Percentiles rank a stretch among this genome's conserved stretches.
Conservation (phyloP, 2,888 invertebrate species). For the Podotricha telesiphe region DNA sequence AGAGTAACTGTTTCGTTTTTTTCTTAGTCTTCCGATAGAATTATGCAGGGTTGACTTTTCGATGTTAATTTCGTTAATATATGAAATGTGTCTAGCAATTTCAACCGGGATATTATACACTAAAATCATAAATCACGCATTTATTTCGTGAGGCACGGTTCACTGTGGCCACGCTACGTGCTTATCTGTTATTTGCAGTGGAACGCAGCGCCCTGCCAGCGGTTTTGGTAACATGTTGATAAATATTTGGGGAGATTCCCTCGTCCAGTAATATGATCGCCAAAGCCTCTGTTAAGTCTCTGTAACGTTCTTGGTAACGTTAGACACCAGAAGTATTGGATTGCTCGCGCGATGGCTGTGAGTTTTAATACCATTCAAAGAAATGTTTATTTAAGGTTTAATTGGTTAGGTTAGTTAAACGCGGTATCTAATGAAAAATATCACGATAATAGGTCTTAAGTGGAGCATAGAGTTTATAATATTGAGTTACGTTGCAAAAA, state of each 20-base stretch:
- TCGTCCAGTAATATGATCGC: conserved; percentile 34
- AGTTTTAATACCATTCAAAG: background rate
- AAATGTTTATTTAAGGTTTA: too few relatives aligned
- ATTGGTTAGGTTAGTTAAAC: too few relatives aligned
- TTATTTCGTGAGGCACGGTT: conserved; percentile 74
- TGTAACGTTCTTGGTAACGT: conserved; percentile 14
- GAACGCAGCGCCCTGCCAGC: conserved; percentile 58
- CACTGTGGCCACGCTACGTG: conserved; percentile 70
- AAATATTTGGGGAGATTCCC: conserved; percentile 66
- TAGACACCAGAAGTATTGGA: background rate
- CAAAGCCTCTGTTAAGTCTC: conserved; percentile 27
- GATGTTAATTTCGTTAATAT: too few relatives aligned
- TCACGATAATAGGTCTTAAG: too few relatives aligned
- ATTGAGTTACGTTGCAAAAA: too few relatives aligned
- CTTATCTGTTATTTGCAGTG: conserved; percentile 80
- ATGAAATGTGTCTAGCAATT: conserved; percentile 15
- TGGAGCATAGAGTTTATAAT: too few relatives aligned
- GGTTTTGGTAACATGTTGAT: conserved; percentile 71
- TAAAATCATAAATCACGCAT: conserved; percentile 79
- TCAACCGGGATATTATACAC: conserved; percentile 53
- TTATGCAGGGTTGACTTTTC: too few relatives aligned
- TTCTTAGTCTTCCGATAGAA: too few relatives aligned
- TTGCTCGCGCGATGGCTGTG: background rate
- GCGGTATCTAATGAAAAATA: too few relatives aligned
- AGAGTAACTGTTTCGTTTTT: too few relatives aligned